Conservation (phyloP, 2,797 vertebrate genomes). For the Sus cebifrons region DNA sequence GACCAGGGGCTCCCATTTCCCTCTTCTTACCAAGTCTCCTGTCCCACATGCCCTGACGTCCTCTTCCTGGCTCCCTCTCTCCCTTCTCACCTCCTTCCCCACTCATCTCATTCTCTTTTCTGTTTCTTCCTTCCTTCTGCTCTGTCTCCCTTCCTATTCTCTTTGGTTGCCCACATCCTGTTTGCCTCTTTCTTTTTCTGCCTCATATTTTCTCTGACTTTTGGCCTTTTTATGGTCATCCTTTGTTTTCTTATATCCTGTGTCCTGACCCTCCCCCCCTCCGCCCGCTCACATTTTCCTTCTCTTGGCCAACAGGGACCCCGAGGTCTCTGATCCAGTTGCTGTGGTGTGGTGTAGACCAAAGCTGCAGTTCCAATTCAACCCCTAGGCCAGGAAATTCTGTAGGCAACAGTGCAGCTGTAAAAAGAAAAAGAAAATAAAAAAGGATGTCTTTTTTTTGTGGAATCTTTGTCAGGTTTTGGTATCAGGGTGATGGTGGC, state of each 20-base stretch:
- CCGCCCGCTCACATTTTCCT: no score
- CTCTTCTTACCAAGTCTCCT: neutral
- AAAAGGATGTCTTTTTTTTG: no score
- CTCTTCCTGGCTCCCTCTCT: neutral
- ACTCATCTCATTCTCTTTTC: neutral
- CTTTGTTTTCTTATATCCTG: neutral
- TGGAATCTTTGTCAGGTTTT: no score
- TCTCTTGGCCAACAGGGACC: no score
- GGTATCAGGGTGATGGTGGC: no score
- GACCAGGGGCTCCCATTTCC: neutral
- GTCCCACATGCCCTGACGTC: neutral
- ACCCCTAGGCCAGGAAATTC: no score
- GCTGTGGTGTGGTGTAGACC: no score
- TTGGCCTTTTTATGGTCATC: neutral
- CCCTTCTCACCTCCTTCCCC: neutral
- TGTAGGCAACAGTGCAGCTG: no score
- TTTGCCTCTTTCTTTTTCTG: neutral
- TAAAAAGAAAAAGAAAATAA: no score
- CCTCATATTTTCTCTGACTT: neutral
- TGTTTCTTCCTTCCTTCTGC: neutral
- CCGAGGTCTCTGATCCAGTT: no score
- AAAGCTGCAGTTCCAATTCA: no score
- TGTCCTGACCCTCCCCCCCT: neutral
- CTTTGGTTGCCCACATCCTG: neutral
- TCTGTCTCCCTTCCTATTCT: neutral